Conservation (phyloP, 1,140 invertebrate species). For the Achroia grisella region DNA sequence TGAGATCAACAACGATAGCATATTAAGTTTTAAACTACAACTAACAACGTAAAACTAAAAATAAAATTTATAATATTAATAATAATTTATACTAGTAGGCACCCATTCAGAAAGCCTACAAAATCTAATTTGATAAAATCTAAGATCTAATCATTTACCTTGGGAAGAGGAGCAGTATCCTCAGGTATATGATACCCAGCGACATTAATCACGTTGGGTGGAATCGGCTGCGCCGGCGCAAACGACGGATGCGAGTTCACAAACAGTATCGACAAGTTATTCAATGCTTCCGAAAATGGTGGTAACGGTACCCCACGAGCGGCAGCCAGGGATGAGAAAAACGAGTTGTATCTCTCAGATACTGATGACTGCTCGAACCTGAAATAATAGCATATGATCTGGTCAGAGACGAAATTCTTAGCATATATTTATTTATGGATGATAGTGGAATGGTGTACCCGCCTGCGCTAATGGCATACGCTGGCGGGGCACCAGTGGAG, state of each 20-base stretch:
- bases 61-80: no score
- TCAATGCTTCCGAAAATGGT: constrained; percentile 16
- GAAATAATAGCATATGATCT: constrained; percentile 4
- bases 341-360: constrained; percentile 10
- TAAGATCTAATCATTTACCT: constrained; percentile 26
- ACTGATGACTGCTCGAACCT: constrained; percentile 10
- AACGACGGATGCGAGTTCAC: constrained; percentile 73
- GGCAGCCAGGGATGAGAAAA: constrained; percentile 32
- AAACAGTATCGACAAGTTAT: constrained; percentile 66
- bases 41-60: no score
- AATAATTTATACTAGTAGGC: no score
- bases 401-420: no score
- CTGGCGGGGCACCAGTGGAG: no score
- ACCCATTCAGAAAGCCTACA: no score
- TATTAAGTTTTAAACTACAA: no score
- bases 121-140: neutral
- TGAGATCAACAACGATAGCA: no score
- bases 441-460: no score
- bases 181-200: constrained; percentile 71
- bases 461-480: no score
- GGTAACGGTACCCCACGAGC: constrained; percentile 30
- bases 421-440: no score
- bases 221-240: constrained; percentile 56
- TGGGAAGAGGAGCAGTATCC: constrained; percentile 38
- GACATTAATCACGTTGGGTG: constrained; percentile 74